A percentile compares a stretch with the other conserved stretches of the same genome.
Evolutionary conservation across 2,797 vertebrate genomes (phyloP).

Genomic region (Molossus molossus): DNA sequence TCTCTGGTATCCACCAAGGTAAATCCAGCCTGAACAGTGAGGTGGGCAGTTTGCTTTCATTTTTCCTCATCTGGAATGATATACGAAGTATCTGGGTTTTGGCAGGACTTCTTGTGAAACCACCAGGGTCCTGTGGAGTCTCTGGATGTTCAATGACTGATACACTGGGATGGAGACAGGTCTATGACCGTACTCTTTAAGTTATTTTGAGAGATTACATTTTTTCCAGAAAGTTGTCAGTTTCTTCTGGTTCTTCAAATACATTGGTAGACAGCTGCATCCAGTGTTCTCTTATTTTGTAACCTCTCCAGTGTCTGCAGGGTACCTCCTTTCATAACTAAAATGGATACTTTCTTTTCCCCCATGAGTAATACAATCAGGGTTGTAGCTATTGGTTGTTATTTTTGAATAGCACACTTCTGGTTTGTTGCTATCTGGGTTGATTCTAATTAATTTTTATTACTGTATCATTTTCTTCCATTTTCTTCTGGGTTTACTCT

Average conservation of each 20-base stretch:
- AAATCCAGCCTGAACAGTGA: not conserved
- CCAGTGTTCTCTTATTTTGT: not conserved
- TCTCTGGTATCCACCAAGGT: not conserved
- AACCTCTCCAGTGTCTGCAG: not conserved
- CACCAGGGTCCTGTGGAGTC: not conserved
- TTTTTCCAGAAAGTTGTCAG: not conserved
- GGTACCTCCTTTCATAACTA: not conserved
- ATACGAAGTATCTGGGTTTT: too few relatives aligned
- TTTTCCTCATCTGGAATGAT: not conserved
- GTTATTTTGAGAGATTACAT: not conserved
- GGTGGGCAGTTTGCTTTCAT: not conserved
- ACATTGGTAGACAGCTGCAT: not conserved
- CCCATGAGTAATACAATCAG: not conserved
- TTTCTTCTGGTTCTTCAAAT: conserved; percentile 21
- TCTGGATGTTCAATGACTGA: not conserved
- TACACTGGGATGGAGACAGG: not conserved
- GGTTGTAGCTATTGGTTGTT: not conserved
- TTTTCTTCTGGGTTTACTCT: not conserved
- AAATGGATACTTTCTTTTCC: not conserved
- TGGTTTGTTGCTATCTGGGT: not conserved
- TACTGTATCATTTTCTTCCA: not conserved
- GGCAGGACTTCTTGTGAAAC: not conserved
- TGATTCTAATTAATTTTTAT: not conserved
- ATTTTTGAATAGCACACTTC: not conserved
- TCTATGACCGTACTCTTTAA: too few relatives aligned